Percentiles rank a stretch among this genome's conserved stretches.
These are phyloP conservation scores for Eristalis intricaria DNA, from an alignment of 2,888 invertebrate genomes.

Conservation along the genomic window DNA sequence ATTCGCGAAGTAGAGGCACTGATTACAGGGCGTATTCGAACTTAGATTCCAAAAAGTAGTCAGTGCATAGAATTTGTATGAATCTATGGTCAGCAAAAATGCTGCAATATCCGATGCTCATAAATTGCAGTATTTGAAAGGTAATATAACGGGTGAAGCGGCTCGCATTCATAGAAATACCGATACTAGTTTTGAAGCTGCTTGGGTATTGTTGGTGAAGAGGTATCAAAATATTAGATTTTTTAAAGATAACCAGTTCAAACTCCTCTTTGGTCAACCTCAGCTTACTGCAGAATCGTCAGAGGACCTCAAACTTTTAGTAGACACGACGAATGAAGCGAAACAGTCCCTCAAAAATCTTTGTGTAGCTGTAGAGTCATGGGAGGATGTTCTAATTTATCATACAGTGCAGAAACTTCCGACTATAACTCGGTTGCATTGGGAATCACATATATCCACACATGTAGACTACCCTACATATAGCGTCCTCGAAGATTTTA, in stretches of 20 bases:
- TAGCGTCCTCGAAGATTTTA: background rate
- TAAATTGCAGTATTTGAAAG: too few relatives aligned
- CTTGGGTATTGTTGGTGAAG: background rate
- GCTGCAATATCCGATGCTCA: background rate
- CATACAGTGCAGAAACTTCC: conserved; percentile 33
- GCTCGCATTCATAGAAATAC: background rate
- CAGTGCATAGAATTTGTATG: background rate
- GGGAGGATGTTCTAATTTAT: conserved; percentile 43
- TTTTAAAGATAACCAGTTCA: too few relatives aligned
- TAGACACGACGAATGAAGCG: conserved; percentile 18
- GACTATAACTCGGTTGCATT: conserved; percentile 5
- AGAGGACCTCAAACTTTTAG: background rate
- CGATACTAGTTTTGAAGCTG: background rate
- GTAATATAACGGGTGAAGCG: too few relatives aligned
- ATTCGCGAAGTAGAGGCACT: too few relatives aligned
- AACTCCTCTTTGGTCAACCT: too few relatives aligned
- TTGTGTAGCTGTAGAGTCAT: conserved; percentile 27
- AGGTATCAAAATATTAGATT: background rate
- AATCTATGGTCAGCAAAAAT: conserved; percentile 5
- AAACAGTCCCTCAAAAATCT: conserved; percentile 19
- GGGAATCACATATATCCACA: conserved; percentile 9
- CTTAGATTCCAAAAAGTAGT: too few relatives aligned
- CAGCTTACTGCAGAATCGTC: conserved; percentile 5
- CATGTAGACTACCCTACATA: background rate
- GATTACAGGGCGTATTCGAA: too few relatives aligned